Evolutionary conservation across 2,113 vertebrate species (phyloP).

Genomic region (Sinocyclocheilus anophthalmus): DNA sequence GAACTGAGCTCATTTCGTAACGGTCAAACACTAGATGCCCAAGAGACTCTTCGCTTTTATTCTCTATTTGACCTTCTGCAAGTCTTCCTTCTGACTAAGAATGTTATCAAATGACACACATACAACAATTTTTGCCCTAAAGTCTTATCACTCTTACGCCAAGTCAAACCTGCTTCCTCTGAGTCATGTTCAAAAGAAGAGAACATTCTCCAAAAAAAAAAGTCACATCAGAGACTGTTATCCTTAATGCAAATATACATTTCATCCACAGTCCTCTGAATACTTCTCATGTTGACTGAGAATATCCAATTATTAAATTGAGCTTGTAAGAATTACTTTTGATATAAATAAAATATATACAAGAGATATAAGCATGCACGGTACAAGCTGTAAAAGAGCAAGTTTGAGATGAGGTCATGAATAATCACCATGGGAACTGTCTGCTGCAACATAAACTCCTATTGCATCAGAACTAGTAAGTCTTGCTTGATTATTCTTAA

Average conservation of each 20-base stretch:
- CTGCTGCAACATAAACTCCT: neutral
- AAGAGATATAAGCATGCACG: neutral
- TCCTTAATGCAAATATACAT: neutral
- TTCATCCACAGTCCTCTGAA: neutral
- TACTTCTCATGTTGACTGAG: neutral
- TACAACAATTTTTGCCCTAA: neutral
- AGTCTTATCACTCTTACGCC: neutral
- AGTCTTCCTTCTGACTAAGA: neutral
- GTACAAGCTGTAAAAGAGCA: neutral
- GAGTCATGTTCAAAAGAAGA: neutral
- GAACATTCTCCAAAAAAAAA: neutral
- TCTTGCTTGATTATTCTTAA: conserved; percentile 19
- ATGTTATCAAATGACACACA: conserved; percentile 30
- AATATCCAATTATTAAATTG: neutral
- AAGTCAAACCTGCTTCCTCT: neutral
- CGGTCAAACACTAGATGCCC: neutral
- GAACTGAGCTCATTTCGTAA: neutral
- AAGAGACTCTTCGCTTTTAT: neutral
- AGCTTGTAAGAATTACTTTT: neutral
- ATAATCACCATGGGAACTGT: conserved; percentile 1
- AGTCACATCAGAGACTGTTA: neutral
- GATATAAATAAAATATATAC: neutral
- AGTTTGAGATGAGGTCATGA: conserved; percentile 17
- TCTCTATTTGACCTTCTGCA: neutral
- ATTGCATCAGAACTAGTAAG: conserved; percentile 5